Evolutionary conservation across 2,797 vertebrate genomes (phyloP).

Genomic region (Alosa sapidissima): DNA sequence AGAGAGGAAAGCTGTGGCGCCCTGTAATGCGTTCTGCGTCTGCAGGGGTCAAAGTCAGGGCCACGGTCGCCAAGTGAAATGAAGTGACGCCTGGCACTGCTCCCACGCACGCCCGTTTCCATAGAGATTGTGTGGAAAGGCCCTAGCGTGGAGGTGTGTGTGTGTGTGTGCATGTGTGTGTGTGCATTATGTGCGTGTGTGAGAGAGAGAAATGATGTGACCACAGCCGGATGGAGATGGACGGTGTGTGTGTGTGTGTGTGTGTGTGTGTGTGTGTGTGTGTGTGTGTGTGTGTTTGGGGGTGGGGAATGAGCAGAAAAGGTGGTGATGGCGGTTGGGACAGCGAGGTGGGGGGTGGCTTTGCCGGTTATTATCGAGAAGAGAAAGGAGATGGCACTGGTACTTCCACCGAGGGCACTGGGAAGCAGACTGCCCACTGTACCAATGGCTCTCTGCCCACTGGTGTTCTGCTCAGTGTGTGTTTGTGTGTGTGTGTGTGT

Average conservation of each 20-base stretch:
- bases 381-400: background rate
- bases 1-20: conserved; percentile 22
- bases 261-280: conserved; percentile 44
- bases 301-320: background rate
- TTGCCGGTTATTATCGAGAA: background rate
- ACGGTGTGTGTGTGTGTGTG: background rate
- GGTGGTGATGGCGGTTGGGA: background rate
- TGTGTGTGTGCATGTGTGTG: conserved; percentile 21
- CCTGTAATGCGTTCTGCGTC: conserved; percentile 62
- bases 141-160: conserved; percentile 21
- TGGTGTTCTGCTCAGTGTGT: background rate
- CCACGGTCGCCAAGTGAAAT: conserved; percentile 69
- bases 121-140: background rate
- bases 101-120: conserved; percentile 43
- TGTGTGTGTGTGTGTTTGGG: conserved; percentile 41
- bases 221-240: too few relatives aligned
- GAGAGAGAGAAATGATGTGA: too few relatives aligned
- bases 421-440: background rate
- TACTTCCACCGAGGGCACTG: background rate
- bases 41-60: conserved; percentile 68
- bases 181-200: background rate
- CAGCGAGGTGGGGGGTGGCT: background rate
- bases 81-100: conserved; percentile 65
- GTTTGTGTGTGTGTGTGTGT: background rate
- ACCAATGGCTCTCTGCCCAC: background rate